phyloP scores from a whole-genome alignment of 2,797 vertebrate species.

The Xenentodon cancila region DNA sequence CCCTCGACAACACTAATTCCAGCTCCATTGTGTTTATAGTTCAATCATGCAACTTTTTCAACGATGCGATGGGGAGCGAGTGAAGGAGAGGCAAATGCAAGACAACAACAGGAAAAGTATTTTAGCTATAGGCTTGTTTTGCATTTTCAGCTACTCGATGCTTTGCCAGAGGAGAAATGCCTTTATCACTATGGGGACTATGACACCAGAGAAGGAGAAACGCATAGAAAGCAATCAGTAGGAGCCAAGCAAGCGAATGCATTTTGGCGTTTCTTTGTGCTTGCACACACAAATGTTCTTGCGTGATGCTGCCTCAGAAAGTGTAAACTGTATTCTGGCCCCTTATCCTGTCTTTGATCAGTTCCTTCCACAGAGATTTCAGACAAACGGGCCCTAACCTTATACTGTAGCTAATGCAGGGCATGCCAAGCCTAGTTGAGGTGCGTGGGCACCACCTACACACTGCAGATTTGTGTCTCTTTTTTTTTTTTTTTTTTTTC shows the following conservation, averaged over 20 bases:
- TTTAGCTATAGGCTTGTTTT: constrained; percentile 47
- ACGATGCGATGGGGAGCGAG: background rate
- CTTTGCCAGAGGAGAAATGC: constrained; percentile 50
- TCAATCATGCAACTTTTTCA: background rate
- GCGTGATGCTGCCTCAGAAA: constrained; percentile 41
- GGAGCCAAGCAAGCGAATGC: constrained; percentile 51
- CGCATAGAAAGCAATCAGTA: constrained; percentile 73
- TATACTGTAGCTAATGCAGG: constrained; percentile 52
- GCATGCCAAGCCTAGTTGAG: constrained; percentile 53
- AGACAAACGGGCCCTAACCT: constrained; percentile 64
- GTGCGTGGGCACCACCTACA: constrained; percentile 76
- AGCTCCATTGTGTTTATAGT: background rate
- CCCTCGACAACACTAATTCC: no score
- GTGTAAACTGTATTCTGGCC: constrained; percentile 62
- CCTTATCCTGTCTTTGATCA: constrained; percentile 77
- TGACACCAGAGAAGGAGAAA: constrained; percentile 45
- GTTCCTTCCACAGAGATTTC: constrained; percentile 75
- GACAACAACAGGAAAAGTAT: background rate
- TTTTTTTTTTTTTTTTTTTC: constrained; percentile 53
- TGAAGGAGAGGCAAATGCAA: background rate
- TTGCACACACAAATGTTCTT: constrained; percentile 53
- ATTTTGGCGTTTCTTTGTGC: constrained; percentile 47
- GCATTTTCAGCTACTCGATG: constrained; percentile 60
- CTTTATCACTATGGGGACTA: constrained; percentile 62
- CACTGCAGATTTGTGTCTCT: constrained; percentile 57